Evolutionary conservation across 2,113 vertebrate species (phyloP).

Genomic region (Suricata suricatta): DNA sequence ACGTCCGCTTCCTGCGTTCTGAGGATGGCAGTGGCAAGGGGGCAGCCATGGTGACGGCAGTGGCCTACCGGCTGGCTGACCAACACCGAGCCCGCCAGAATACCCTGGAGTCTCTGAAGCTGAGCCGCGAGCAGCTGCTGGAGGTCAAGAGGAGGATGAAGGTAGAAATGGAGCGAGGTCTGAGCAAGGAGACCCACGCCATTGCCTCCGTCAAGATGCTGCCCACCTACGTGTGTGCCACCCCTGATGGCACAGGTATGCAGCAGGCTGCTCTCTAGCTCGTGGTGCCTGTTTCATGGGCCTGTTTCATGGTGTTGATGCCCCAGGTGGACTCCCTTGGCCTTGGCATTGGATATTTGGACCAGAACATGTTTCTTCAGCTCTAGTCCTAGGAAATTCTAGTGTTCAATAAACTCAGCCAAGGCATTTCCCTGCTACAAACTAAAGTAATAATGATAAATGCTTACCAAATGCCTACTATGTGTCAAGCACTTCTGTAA

Average conservation of each 20-base stretch:
- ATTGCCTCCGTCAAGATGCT: slow-evolving; percentile 93
- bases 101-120: slow-evolving; percentile 88
- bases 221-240: slow-evolving; percentile 94
- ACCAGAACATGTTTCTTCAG: neutral
- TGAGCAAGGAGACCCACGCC: slow-evolving; percentile 87
- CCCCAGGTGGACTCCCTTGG: neutral
- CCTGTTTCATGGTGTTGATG: too few species aligned
- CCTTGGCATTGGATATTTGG: neutral
- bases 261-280: neutral
- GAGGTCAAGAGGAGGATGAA: slow-evolving; percentile 93
- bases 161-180: slow-evolving; percentile 89
- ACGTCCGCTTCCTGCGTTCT: slow-evolving; percentile 93
- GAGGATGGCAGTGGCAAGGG: slow-evolving; percentile 97
- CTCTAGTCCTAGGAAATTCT: neutral
- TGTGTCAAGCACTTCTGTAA: neutral
- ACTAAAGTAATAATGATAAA: neutral
- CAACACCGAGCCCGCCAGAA: slow-evolving; percentile 91
- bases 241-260: slow-evolving; percentile 95
- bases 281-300: neutral
- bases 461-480: neutral
- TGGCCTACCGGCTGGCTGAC: slow-evolving; percentile 92
- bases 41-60: slow-evolving; percentile 97
- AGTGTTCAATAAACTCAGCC: neutral
- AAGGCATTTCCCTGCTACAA: neutral
- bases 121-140: slow-evolving; percentile 91